Evolutionary conservation across 2,113 vertebrate species (phyloP).

Genomic region (Malurus melanocephalus): DNA sequence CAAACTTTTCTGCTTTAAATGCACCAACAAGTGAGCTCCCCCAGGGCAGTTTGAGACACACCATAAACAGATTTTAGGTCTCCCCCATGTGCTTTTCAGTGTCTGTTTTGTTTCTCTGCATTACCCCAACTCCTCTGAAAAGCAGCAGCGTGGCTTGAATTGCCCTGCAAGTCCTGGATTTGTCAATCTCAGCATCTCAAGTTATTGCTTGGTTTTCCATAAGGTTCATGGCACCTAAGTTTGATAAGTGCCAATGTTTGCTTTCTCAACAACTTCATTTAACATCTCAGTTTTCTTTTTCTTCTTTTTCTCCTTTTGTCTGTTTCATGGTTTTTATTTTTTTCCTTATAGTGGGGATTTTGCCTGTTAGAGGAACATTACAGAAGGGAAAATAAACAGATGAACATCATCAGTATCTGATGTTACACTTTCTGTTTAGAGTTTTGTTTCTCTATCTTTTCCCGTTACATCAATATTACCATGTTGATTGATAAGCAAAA

Average conservation of each 20-base stretch:
- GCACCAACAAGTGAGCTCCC: background rate
- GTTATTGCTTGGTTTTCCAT: background rate
- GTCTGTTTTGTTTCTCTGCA: background rate
- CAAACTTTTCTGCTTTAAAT: background rate
- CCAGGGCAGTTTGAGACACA: background rate
- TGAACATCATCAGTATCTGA: background rate
- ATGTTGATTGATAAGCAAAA: conserved; percentile 38
- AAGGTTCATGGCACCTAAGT: background rate
- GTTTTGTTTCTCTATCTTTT: conserved; percentile 26
- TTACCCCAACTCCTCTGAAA: background rate
- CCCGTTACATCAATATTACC: conserved; percentile 10
- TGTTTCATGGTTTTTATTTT: background rate
- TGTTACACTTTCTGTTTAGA: background rate
- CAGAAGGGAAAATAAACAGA: background rate
- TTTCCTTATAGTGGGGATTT: background rate
- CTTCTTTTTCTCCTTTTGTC: background rate
- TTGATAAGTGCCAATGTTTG: background rate
- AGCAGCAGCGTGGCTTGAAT: background rate
- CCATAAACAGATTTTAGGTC: background rate
- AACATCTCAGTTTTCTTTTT: no score
- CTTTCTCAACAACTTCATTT: background rate
- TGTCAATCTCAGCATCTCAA: background rate
- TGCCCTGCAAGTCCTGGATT: background rate
- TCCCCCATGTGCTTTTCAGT: background rate
- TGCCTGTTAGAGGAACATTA: background rate